Evolutionary conservation across 2,888 invertebrate species (phyloP).

Genomic region (Chloroclystis v-ata): DNA sequence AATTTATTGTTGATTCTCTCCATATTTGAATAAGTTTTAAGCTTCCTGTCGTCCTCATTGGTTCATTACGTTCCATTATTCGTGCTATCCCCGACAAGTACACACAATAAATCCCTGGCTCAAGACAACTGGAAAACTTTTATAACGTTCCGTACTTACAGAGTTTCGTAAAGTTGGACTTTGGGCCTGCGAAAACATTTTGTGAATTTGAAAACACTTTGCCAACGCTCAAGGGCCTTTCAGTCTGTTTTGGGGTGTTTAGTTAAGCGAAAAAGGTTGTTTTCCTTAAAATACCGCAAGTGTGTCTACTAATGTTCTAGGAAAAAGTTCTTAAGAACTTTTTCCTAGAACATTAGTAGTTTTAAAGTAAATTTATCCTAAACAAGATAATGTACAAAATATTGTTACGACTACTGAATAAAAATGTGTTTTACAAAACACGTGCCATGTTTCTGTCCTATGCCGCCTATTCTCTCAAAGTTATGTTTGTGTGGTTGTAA

Average conservation of each 20-base stretch:
- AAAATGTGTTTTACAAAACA: no score
- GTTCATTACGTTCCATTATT: not conserved
- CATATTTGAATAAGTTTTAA: no score
- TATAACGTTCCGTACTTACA: conserved; percentile 9
- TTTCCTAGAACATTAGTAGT: no score
- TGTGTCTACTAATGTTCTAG: not conserved
- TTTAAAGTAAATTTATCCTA: no score
- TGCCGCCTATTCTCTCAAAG: no score
- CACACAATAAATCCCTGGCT: not conserved
- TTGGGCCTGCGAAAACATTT: conserved; percentile 10
- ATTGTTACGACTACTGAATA: no score
- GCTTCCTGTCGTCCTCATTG: no score
- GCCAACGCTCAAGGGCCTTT: conserved; percentile 1
- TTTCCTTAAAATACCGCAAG: not conserved
- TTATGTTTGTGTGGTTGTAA: no score
- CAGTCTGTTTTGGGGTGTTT: not conserved
- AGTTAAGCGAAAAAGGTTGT: conserved; percentile 3
- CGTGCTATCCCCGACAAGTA: not conserved
- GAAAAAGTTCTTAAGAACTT: not conserved
- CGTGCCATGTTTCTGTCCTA: no score
- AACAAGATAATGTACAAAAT: no score
- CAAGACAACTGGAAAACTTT: conserved; percentile 9
- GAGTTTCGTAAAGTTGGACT: conserved; percentile 1
- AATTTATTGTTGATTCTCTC: no score
- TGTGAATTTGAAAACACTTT: conserved; percentile 11